phyloP scores from a whole-genome alignment of 2,888 invertebrate species.

The Taphrorychus bicolor region DNA sequence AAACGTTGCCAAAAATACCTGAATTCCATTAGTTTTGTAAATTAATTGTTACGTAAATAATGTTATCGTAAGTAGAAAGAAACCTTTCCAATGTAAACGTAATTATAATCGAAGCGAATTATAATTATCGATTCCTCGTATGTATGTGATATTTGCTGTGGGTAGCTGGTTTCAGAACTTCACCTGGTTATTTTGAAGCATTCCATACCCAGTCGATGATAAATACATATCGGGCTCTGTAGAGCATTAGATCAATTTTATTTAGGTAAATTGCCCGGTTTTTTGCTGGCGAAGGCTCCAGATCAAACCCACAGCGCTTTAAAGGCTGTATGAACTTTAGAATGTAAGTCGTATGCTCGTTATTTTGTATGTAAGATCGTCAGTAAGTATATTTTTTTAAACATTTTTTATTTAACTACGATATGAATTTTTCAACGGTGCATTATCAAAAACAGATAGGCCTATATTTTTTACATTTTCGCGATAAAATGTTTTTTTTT shows the following conservation, averaged over 20 bases:
- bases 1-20: constrained; percentile 50
- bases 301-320: constrained; percentile 47
- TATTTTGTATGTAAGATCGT: constrained; percentile 53
- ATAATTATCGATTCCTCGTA: constrained; percentile 59
- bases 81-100: constrained; percentile 57
- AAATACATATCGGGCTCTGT: not conserved
- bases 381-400: constrained; percentile 41
- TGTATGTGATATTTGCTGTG: constrained; percentile 55
- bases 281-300: not conserved
- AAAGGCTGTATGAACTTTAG: constrained; percentile 58
- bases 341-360: constrained; percentile 53
- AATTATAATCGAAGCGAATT: constrained; percentile 56
- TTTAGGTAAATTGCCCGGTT: not conserved
- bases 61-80: constrained; percentile 45
- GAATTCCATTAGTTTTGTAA: constrained; percentile 49
- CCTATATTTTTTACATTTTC: constrained; percentile 16
- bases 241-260: no score
- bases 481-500: not conserved
- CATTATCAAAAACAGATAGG: constrained; percentile 6
- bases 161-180: not conserved
- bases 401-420: constrained; percentile 33
- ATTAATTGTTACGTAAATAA: constrained; percentile 35
- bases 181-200: not conserved
- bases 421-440: constrained; percentile 18
- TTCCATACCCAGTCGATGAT: not conserved